Conservation (phyloP, 2,113 vertebrate genomes). For the Crocuta crocuta region DNA sequence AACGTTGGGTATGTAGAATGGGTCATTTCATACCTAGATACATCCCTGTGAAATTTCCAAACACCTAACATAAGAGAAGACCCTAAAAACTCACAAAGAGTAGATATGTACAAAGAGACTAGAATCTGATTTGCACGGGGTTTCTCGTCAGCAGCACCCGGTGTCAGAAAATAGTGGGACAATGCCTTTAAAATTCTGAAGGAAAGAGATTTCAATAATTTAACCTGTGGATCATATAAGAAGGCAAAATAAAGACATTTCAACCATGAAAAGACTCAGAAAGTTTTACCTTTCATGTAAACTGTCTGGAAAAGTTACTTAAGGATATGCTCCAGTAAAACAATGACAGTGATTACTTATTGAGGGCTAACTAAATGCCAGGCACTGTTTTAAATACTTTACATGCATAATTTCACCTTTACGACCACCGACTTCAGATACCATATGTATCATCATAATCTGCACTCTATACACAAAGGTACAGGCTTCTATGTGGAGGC, state of each 20-base stretch:
- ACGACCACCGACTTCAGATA: not conserved
- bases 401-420: not conserved
- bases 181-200: not conserved
- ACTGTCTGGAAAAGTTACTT: not conserved
- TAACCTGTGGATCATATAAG: not conserved
- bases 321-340: not conserved
- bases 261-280: not conserved
- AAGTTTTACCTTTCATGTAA: not conserved
- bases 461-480: not conserved
- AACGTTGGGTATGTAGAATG: not conserved
- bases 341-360: not conserved
- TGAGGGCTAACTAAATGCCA: not conserved
- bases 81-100: not conserved
- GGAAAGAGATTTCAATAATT: not conserved
- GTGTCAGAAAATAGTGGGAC: not conserved
- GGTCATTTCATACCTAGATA: not conserved
- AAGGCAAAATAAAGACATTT: not conserved
- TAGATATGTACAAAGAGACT: not conserved
- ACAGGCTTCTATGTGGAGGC: not conserved
- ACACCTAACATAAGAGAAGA: not conserved
- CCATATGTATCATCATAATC: not conserved
- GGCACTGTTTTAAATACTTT: not conserved
- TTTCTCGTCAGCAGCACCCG: not conserved
- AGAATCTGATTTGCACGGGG: not conserved
- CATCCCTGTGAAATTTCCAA: not conserved